Percentiles rank a stretch among this genome's conserved stretches.
phyloP scores from a whole-genome alignment of 1,140 invertebrate species.

The Vollenhovia emeryi region DNA sequence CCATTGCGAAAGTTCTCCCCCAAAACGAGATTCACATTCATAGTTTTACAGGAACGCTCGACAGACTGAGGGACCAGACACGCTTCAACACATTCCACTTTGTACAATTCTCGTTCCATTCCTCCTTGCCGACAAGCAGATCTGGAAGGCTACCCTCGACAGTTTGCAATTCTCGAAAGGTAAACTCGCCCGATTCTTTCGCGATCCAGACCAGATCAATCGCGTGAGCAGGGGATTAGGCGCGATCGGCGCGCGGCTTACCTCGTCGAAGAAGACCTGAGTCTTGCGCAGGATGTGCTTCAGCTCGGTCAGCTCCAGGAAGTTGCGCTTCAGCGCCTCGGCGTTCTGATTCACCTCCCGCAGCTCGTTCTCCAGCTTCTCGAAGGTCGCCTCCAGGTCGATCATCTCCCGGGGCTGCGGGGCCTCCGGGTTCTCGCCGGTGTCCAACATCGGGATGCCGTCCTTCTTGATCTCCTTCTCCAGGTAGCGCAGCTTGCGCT shows the following conservation, averaged over 20 bases:
- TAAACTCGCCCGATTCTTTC: background rate
- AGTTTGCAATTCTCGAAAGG: background rate
- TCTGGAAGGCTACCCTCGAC: background rate
- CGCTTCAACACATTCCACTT: constrained; percentile 2
- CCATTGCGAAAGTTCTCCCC: background rate
- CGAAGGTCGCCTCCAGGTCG: constrained; percentile 98
- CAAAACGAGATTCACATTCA: constrained; percentile 1
- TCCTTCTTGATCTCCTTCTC: constrained; percentile 99
- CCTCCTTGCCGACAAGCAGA: background rate
- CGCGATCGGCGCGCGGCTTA: constrained; percentile 86
- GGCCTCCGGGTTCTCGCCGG: constrained; percentile 98
- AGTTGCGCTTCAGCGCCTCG: constrained; percentile 98
- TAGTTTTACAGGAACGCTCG: constrained; percentile 11
- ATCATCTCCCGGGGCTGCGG: constrained; percentile 99
- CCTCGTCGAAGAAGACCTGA: constrained; percentile 99
- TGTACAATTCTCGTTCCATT: constrained; percentile 10
- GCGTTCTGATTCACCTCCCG: constrained; percentile 99
- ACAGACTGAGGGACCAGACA: background rate
- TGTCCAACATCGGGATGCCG: constrained; percentile 98
- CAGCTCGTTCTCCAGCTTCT: constrained; percentile 97
- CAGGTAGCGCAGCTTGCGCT: constrained; percentile 96
- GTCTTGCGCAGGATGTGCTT: constrained; percentile 98
- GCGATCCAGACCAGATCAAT: too few species aligned
- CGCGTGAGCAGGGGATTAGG: too few species aligned
- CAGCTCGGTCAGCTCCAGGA: constrained; percentile 97